Conservation (phyloP, 2,113 vertebrate genomes). For the Poecile atricapillus region DNA sequence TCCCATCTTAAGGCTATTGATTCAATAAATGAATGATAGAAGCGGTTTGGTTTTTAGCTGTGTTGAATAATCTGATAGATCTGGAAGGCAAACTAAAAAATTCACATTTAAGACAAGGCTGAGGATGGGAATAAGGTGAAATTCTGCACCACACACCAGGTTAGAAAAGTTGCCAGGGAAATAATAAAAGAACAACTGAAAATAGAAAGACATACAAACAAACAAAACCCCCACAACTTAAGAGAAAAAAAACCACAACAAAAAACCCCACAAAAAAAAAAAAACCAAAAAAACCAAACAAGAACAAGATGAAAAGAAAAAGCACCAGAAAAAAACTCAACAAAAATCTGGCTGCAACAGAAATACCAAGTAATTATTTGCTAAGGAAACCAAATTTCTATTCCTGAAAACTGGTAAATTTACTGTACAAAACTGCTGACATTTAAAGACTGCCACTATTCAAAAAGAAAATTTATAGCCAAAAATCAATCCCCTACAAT, state of each 20-base stretch:
- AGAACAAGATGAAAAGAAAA: background rate
- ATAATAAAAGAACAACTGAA: background rate
- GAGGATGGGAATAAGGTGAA: accelerated
- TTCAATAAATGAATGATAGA: background rate
- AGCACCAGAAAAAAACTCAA: background rate
- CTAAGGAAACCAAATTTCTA: background rate
- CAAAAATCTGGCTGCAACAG: background rate
- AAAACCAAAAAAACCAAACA: too few species aligned
- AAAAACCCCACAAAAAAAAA: too few species aligned
- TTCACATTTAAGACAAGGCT: background rate
- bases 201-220: background rate
- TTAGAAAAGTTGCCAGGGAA: background rate
- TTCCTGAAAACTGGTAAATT: background rate
- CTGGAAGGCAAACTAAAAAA: background rate
- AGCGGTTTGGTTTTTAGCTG: background rate
- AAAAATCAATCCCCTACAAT: background rate
- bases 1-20: background rate
- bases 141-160: background rate
- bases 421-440: background rate
- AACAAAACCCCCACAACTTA: background rate
- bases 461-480: background rate
- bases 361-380: background rate
- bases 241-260: background rate
- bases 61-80: background rate
- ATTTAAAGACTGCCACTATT: background rate